Percentiles rank a stretch among this genome's conserved stretches.
Evolutionary conservation across 1,140 invertebrate species (phyloP).

Genomic region (Drosophila pseudoobscura): DNA sequence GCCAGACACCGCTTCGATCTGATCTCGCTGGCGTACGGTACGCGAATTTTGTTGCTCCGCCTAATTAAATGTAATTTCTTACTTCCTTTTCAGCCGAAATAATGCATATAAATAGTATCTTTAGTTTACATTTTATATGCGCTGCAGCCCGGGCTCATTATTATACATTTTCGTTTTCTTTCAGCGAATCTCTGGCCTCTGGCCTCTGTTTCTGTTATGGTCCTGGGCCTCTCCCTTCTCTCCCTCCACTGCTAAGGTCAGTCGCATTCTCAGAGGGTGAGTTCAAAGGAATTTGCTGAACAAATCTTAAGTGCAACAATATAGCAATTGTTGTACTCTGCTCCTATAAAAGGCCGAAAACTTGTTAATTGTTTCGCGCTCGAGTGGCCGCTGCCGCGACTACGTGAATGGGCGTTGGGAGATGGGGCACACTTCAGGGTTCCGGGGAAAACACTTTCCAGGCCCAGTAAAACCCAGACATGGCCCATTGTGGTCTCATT

Average conservation of each 20-base stretch:
- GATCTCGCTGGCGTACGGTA: constrained; percentile 59
- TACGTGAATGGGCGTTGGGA: constrained; percentile 29
- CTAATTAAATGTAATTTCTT: constrained; percentile 83
- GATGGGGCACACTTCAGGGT: constrained; percentile 54
- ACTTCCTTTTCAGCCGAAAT: constrained; percentile 83
- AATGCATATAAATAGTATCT: constrained; percentile 81
- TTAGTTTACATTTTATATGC: constrained; percentile 77
- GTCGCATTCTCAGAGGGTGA: constrained; percentile 18
- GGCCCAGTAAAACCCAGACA: constrained; percentile 49
- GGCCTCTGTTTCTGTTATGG: constrained; percentile 16
- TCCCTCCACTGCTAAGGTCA: constrained; percentile 34
- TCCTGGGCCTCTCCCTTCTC: neutral
- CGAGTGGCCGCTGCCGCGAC: constrained; percentile 48
- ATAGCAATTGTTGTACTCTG: constrained; percentile 49
- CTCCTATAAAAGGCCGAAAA: constrained; percentile 38
- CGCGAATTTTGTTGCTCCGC: constrained; percentile 73
- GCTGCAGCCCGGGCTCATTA: constrained; percentile 49
- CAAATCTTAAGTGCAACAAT: constrained; percentile 59
- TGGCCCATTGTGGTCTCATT: constrained; percentile 49
- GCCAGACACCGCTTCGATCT: too few species aligned
- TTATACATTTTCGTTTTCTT: constrained; percentile 80
- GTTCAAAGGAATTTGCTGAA: constrained; percentile 70
- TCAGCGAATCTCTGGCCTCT: constrained; percentile 40
- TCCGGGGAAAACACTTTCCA: constrained; percentile 71
- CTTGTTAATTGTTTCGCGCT: constrained; percentile 79